A percentile compares a stretch with the other conserved stretches of the same genome.
phyloP scores from a whole-genome alignment of 2,113 vertebrate genomes.

The Phoenicopterus ruber region DNA sequence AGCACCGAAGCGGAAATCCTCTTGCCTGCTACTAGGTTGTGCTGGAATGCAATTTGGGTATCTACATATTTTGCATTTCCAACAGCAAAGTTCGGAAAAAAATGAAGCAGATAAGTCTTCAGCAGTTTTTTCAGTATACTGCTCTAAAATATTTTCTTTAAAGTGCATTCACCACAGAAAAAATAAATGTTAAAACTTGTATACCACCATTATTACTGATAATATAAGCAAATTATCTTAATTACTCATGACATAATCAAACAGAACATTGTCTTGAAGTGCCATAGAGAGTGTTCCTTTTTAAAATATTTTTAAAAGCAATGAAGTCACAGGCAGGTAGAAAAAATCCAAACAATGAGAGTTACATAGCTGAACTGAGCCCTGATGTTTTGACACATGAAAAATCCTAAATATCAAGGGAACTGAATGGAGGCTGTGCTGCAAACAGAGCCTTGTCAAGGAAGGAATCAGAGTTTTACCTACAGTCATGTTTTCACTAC shows the following conservation, averaged over 20 bases:
- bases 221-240: not conserved
- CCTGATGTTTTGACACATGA: not conserved
- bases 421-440: not conserved
- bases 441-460: not conserved
- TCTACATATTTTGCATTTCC: not conserved
- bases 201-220: not conserved
- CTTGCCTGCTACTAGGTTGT: not conserved
- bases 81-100: not conserved
- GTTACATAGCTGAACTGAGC: not conserved
- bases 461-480: not conserved
- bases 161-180: not conserved
- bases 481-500: not conserved
- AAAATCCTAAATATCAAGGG: not conserved
- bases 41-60: conserved; percentile 30
- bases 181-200: not conserved
- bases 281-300: not conserved
- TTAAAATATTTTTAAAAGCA: not conserved
- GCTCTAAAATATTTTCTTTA: not conserved
- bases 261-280: not conserved
- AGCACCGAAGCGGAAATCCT: conserved; percentile 47
- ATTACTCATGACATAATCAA: not conserved
- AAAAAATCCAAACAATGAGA: not conserved
- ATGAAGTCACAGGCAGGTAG: not conserved
- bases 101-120: not conserved
- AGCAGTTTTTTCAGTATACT: not conserved